Evolutionary conservation across 2,888 invertebrate genomes (phyloP), one percentile per base, ranked within the genome.

Genomic region (Napeogenes inachia): DNA sequence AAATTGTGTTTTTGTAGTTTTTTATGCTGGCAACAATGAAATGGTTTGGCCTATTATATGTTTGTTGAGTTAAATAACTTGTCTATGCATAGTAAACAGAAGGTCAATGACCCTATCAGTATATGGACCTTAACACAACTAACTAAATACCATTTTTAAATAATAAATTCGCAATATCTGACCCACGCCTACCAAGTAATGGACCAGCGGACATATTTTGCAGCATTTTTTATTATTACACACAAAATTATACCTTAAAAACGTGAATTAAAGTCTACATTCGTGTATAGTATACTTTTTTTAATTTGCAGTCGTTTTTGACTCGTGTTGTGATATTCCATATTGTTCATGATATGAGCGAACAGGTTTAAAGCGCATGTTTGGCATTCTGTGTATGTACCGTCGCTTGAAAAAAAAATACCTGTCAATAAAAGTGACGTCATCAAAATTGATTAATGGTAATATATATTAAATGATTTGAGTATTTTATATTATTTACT

Each of bases 181-280:
- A 87, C 87, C 87, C 87, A 87, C 87, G 87, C 89, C 87, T 87
- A 86, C 89, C 79, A 75, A 72, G 77, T 78, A 77, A 75, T 81
- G 86, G 81, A 85, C 84, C 84, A 80, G 82, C 82, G 77, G 79
- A 81, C 86, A 86, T 88, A 89, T 86, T 85, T 89, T 86, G 87
- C 84, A 77, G 77, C 68, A 75, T 81, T 81, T 82, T 80, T 78
- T 76, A 13, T 55, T 61, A 42, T 62, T 68, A 62, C 73, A 71
- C 68, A 66, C 71, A 68, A 77, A 78, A 77, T 66, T 77, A 71
- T 69, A 73, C 79, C 77, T 79, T 82, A 81, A 70, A 68, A 68
- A 73, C 59, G 68, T 70, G 72, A 69, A 66, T 68, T 79, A 82
- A 77, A 75, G 79, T 79, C 74, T 72, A 74, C 71, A 77, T 75